phyloP scores from a whole-genome alignment of 2,888 invertebrate species.

The Diadegma fenestrale region DNA sequence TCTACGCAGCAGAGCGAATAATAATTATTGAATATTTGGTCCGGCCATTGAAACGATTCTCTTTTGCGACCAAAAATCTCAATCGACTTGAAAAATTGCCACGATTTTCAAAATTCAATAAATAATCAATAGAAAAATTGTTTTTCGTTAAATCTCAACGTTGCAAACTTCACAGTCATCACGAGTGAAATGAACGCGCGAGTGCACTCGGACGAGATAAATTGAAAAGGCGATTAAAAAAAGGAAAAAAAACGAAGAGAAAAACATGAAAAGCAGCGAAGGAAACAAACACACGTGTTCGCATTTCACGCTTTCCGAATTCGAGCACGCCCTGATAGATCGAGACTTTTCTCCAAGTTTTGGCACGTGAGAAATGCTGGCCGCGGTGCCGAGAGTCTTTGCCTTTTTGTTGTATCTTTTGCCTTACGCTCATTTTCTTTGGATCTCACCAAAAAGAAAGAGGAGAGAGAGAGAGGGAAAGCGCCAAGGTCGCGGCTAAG shows the following conservation, averaged over 20 bases:
- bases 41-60: too few relatives aligned
- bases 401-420: background rate
- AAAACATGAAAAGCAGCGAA: background rate
- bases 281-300: conserved; percentile 46
- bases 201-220: conserved; percentile 38
- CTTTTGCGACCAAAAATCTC: too few relatives aligned
- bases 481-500: conserved; percentile 54
- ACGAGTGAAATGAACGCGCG: conserved; percentile 7
- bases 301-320: conserved; percentile 42
- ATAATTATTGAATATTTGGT: too few relatives aligned
- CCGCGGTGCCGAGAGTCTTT: background rate
- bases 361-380: conserved; percentile 25
- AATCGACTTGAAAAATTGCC: too few relatives aligned
- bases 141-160: too few relatives aligned
- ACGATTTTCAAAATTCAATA: too few relatives aligned
- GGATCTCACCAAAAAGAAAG: background rate
- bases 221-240: too few relatives aligned
- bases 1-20: too few relatives aligned
- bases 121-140: too few relatives aligned
- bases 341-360: conserved; percentile 32
- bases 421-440: conserved; percentile 12
- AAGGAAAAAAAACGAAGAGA: background rate
- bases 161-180: too few relatives aligned
- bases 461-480: background rate
- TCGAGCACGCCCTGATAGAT: background rate